Evolutionary conservation across 2,797 vertebrate species (phyloP), one percentile per base, ranked within the genome.

Genomic region (Malurus leucopterus): DNA sequence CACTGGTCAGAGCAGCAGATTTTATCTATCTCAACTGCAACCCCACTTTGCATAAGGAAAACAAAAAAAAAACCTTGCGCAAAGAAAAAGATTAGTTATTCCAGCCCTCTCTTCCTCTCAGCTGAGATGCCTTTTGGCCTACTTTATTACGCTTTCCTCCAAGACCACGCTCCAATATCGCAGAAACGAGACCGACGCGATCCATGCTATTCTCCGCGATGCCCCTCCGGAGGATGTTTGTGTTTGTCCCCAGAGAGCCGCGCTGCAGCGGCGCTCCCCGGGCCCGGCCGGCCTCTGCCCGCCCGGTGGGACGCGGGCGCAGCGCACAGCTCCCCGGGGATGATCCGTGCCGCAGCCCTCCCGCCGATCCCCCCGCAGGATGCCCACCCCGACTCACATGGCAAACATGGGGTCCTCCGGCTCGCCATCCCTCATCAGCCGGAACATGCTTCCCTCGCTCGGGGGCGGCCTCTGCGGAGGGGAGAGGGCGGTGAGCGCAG

Each of bases 391-490:
- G 18, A 76, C 86, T 88, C 86, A 88, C 86, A 88, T 88, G 58
- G 86, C 65, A 13, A 88, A 88, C 78, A 88, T 76, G 40, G 86
- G 86, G 34, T 88, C 86, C 86, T 88, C 86, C 30, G 86, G 51
- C 46, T 88, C 78, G 58, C 78, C 86, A 58, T 88, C 86, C 86
- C 78, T 70, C 78, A 88, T 88, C 65, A 88, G 58, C 65, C 78
- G 65, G 86, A 88, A 88, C 78, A 88, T 82, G 86, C 86, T 88
- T 76, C 86, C 65, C 78, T 88, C 78, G 53, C 84, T 86, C 84
- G 84, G 84, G 74, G 84, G 74, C 84, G 67, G 74, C 84, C 83
- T 86, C 84, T 86, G 84, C 84, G 59, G 84, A 78, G 84, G 59
- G 74, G 74, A 86, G 44, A 86, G 59, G 83, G 74, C 67, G 67